Percentiles rank a stretch among this genome's conserved stretches.
Conservation (phyloP, 2,797 vertebrate genomes). For the Gadopsis bispinosus region DNA sequence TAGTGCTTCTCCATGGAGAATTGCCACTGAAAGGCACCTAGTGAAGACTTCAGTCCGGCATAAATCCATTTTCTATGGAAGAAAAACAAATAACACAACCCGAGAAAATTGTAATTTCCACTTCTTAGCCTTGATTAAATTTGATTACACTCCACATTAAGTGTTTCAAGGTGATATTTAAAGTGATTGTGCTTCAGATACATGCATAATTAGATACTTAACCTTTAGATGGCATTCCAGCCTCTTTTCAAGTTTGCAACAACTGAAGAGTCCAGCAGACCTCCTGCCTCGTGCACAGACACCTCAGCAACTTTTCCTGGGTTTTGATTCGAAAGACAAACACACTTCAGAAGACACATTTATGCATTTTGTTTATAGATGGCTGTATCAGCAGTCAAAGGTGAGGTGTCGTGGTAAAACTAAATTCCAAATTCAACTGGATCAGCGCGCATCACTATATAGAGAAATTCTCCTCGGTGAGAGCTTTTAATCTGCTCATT, state of each 20-base stretch:
- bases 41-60: conserved; percentile 36
- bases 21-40: conserved; percentile 33
- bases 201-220: conserved; percentile 22
- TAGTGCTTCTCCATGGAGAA: conserved; percentile 56
- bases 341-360: conserved; percentile 9
- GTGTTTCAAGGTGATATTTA: conserved; percentile 29
- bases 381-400: conserved; percentile 28
- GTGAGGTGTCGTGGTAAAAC: conserved; percentile 4
- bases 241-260: neutral
- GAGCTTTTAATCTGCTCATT: conserved; percentile 18
- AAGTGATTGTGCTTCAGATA: conserved; percentile 16
- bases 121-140: conserved; percentile 27
- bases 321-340: conserved; percentile 3
- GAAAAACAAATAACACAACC: neutral
- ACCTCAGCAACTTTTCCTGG: neutral
- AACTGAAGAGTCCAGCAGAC: neutral
- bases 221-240: conserved; percentile 30
- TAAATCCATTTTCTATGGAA: conserved; percentile 14
- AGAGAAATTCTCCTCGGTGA: neutral
- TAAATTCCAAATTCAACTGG: conserved; percentile 14
- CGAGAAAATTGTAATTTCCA: conserved; percentile 15
- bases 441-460: conserved; percentile 14
- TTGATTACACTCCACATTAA: conserved; percentile 29
- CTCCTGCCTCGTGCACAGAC: conserved; percentile 1
- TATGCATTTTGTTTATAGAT: conserved; percentile 8